Conservation (phyloP, 2,888 invertebrate species). For the Amphipyra tragopoginis region DNA sequence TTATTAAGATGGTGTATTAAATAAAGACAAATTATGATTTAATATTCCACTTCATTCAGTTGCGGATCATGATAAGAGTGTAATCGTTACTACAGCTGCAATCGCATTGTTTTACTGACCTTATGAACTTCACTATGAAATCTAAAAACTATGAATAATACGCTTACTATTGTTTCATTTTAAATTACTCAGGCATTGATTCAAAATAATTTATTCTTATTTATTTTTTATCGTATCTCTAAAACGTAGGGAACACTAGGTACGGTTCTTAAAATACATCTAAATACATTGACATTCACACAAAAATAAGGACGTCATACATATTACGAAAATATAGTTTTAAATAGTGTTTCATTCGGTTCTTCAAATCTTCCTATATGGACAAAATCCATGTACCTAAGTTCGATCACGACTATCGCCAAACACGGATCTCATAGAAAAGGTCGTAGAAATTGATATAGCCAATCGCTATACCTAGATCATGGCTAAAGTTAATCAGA, state of each 20-base stretch:
- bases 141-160: slow-evolving; percentile 18
- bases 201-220: no score
- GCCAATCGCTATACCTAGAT: no score
- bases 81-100: slow-evolving; percentile 33
- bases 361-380: no score
- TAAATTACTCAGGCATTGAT: slow-evolving; percentile 1
- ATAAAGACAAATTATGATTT: slow-evolving; percentile 18
- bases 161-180: slow-evolving; percentile 12
- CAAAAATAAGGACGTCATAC: no score
- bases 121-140: slow-evolving; percentile 35
- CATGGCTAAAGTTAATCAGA: no score
- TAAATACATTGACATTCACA: slow-evolving; percentile 1
- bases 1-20: slow-evolving; percentile 6
- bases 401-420: no score
- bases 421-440: no score
- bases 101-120: slow-evolving; percentile 50
- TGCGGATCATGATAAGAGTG: slow-evolving; percentile 36
- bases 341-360: no score
- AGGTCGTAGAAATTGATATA: no score
- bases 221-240: no score
- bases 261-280: slow-evolving; percentile 1
- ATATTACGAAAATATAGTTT: no score
- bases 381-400: no score
- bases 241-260: background rate
- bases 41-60: slow-evolving; percentile 47